Evolutionary conservation across 2,797 vertebrate species (phyloP), one percentile per base, ranked within the genome.

Genomic region (Spinus olivaceus): DNA sequence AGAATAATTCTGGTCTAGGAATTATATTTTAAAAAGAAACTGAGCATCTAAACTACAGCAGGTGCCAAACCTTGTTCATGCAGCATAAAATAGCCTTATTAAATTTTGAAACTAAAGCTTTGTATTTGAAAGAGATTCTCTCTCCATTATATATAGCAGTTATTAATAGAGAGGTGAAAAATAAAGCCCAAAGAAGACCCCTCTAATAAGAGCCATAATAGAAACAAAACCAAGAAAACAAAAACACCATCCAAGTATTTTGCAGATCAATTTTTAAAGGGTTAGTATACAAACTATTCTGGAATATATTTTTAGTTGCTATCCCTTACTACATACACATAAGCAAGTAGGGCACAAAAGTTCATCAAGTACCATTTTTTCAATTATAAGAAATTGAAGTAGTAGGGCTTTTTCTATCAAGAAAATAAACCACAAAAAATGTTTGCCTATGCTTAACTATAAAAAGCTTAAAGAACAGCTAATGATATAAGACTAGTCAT

Each of bases 341-440:
- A 92, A 96, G 60, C 88, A 96, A 79, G 64, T 57, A 93, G 50
- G 50, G 69, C 53, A 86, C 47, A 92, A 88, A 92, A 94, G 77
- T 95, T 97, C 93, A 89, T 33, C 81, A 97, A 97, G 77, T 79
- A 42, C n/a, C 57, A 86, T 84, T 91, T 87, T 87, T 51, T 54
- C 41, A 79, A 32, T 74, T 60, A 39, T n/a, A 72, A 76, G 17
- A 33, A 79, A 78, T 70, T 84, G 77, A 4, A 59, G 27, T 11
- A 82, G 30, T 6, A 50, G 15, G 13, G 17, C 2, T 81, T 87
- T 90, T 53, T 65, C 80, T 59, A 83, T 14, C 5, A 51, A 56
- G 12, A 11, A 39, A 32, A 67, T n/a, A 61, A 37, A 15, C 12
- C 17, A 39, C 2, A 33, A 42, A 24, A 8, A 66, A 35, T 54